Base-by-base conservation (phyloP, 2,113 vertebrate genomes). In the Triplophysa siluroides region DNA sequence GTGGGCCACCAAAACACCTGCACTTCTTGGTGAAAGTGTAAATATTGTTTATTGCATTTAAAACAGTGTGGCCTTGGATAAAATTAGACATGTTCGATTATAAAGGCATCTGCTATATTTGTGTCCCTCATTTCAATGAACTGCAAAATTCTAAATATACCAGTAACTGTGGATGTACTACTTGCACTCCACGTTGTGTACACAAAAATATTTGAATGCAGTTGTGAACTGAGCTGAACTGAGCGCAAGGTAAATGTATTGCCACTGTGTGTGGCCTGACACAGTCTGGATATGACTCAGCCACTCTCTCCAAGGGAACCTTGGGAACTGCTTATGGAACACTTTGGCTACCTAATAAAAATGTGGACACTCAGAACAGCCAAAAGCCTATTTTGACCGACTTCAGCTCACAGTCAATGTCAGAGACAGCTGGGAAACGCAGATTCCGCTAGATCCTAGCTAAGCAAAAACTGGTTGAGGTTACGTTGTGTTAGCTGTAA, bases 261-360 rank as follows among this genome's bases (percentile, higher is more conserved):
- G 90, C 90, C 90, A 89, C 89, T 81, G 89, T 91, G 90, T 91
- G 91, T 92, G 91, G 90, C 89, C 90, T 88, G 56, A 84, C 84
- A 83, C 88, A 89, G 85, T 89, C 87, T 86, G 89, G 88, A 89
- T 90, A 89, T 91, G 87, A 91, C 84, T 86, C 89, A 24, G 47
- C 19, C 68, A 69, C 62, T 38, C 73, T 82, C 70, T 66, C n/a
- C 60, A 56, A 41, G 66, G 80, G 67, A 82, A 82, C 75, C 60
- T 87, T 86, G 82, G 78, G 84, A 90, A 83, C 85, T 84, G 89
- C 83, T 84, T 86, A 89, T 88, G 83, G 85, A 88, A 88, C 87
- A 91, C 86, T 89, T 88, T 90, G 88, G 85, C 89, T 89, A 86
- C 83, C 76, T 72, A 83, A 80, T 76, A 83, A 79, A 84, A 86